Conservation (phyloP, 2,113 vertebrate species). For the Tyto alba region DNA sequence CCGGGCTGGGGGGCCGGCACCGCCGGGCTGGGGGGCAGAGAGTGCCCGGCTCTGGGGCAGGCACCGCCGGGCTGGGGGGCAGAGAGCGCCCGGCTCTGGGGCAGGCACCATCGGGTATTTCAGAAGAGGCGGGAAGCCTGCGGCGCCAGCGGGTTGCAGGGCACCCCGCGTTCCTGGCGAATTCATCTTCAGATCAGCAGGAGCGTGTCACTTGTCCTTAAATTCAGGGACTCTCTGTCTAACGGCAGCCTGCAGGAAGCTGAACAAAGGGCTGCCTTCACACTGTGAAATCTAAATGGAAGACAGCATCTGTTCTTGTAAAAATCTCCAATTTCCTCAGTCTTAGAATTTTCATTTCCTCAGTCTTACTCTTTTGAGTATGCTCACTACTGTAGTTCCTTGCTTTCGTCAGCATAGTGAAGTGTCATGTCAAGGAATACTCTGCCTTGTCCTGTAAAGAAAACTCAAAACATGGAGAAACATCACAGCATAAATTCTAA, state of each 20-base stretch:
- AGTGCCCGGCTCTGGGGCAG: no score
- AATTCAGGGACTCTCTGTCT: rapidly evolving
- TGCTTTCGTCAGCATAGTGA: not conserved
- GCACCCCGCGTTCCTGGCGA: not conserved
- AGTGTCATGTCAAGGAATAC: not conserved
- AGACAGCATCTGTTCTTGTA: no score
- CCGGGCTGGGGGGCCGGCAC: no score
- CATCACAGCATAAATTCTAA: not conserved
- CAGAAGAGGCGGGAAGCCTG: rapidly evolving
- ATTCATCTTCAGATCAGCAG: rapidly evolving
- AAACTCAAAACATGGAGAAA: not conserved
- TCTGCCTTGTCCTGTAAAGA: not conserved
- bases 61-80: no score
- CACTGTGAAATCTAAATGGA: not conserved
- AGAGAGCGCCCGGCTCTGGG: no score
- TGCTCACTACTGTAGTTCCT: not conserved
- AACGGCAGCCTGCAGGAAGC: not conserved
- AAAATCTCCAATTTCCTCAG: not conserved
- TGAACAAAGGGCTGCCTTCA: not conserved
- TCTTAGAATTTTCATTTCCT: not conserved
- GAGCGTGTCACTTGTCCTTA: rapidly evolving
- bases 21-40: no score
- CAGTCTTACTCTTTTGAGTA: not conserved
- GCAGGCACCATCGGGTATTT: no score
- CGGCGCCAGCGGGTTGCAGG: not conserved